Conservation (phyloP, 2,113 vertebrate species). For the Butastur rufipennis region DNA sequence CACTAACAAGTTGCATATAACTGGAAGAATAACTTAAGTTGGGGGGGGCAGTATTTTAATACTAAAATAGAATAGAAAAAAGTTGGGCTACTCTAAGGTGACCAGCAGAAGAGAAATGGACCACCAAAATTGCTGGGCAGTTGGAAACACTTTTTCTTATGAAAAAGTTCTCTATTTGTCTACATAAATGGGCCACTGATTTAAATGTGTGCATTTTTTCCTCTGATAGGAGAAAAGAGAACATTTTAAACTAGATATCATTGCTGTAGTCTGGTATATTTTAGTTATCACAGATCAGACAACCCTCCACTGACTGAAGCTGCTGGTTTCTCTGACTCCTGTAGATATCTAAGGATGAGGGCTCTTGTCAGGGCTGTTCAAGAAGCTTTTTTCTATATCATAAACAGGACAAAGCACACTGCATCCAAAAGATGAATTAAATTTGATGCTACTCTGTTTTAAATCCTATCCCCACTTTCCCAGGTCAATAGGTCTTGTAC, state of each 20-base stretch:
- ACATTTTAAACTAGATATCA: neutral
- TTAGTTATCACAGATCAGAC: neutral
- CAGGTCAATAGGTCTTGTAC: neutral
- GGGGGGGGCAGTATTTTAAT: neutral
- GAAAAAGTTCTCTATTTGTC: neutral
- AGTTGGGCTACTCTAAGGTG: neutral
- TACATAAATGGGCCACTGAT: neutral
- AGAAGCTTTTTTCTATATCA: neutral
- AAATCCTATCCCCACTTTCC: neutral
- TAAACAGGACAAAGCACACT: neutral
- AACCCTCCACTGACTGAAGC: neutral
- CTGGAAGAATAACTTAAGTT: neutral
- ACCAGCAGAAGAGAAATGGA: neutral
- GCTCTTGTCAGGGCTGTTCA: neutral
- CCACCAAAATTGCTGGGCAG: neutral
- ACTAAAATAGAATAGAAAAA: neutral
- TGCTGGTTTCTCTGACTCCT: neutral
- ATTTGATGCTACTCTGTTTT: neutral
- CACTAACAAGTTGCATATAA: neutral
- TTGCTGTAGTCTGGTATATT: neutral
- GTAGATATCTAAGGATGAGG: neutral
- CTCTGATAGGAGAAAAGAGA: neutral
- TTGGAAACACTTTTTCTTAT: neutral
- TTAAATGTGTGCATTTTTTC: neutral
- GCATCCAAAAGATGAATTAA: neutral